These are phyloP conservation scores for Jaculus jaculus DNA, from an alignment of 2,113 vertebrate genomes.

Conservation along the genomic window DNA sequence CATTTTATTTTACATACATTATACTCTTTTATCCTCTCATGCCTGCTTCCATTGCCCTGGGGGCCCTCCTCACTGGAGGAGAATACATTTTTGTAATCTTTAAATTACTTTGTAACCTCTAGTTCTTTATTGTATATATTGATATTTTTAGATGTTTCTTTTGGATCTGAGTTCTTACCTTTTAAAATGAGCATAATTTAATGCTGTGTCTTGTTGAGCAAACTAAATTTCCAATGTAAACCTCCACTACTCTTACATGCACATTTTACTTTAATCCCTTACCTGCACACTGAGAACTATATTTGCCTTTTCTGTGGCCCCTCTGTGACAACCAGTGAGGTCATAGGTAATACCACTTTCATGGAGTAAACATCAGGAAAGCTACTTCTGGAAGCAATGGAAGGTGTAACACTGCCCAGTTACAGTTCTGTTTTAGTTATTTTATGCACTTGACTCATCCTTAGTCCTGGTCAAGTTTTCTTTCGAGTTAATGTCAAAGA, in stretches of 20 bases:
- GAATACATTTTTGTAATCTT: background rate
- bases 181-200: background rate
- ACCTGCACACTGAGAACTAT: background rate
- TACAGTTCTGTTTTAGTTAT: background rate
- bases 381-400: background rate
- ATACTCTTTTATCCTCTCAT: too few species aligned
- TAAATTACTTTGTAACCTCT: constrained; percentile 11
- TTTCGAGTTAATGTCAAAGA: constrained; percentile 9
- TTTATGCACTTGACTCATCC: background rate
- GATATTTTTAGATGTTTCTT: too few species aligned
- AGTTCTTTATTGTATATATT: too few species aligned
- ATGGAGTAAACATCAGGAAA: background rate
- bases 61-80: background rate
- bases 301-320: background rate
- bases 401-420: background rate
- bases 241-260: background rate
- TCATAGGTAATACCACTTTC: background rate
- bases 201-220: background rate
- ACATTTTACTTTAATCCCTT: background rate
- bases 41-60: too few species aligned
- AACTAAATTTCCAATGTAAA: background rate
- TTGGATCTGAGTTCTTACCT: background rate
- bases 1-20: too few species aligned
- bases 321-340: background rate
- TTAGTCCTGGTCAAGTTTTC: background rate